Percentiles rank a stretch among this genome's conserved stretches.
Evolutionary conservation across 2,797 vertebrate species (phyloP).

Genomic region (Girardinus metallicus): DNA sequence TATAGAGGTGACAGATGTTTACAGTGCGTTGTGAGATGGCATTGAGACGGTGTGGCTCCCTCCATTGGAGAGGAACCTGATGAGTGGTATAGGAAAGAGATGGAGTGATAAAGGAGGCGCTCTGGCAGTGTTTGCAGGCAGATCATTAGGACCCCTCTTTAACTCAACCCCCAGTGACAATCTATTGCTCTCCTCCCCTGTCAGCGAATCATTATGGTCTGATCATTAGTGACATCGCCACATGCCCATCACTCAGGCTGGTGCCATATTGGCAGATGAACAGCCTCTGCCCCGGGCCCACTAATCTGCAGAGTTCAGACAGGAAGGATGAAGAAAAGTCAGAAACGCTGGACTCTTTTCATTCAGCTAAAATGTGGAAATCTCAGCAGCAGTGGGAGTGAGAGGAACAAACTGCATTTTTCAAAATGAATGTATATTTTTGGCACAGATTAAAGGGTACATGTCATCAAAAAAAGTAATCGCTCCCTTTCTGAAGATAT

Average conservation of each 20-base stretch:
- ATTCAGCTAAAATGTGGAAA: constrained; percentile 15
- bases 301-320: constrained; percentile 77
- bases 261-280: constrained; percentile 84
- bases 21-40: constrained; percentile 66
- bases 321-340: constrained; percentile 75
- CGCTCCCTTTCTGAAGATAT: not conserved
- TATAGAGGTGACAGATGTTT: constrained; percentile 77
- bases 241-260: constrained; percentile 81
- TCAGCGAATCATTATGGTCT: constrained; percentile 84
- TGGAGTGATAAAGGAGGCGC: constrained; percentile 75
- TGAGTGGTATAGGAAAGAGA: constrained; percentile 63
- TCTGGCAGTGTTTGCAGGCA: constrained; percentile 75
- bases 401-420: not conserved
- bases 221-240: constrained; percentile 84
- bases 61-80: constrained; percentile 72
- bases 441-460: not conserved
- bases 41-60: constrained; percentile 73
- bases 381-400: constrained; percentile 1
- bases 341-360: constrained; percentile 36
- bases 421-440: not conserved
- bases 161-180: constrained; percentile 79
- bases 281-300: constrained; percentile 74
- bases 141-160: constrained; percentile 81
- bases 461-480: not conserved
- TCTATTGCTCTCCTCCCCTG: constrained; percentile 83